Conservation (phyloP, 2,113 vertebrate species). For the Madoqua kirkii region DNA sequence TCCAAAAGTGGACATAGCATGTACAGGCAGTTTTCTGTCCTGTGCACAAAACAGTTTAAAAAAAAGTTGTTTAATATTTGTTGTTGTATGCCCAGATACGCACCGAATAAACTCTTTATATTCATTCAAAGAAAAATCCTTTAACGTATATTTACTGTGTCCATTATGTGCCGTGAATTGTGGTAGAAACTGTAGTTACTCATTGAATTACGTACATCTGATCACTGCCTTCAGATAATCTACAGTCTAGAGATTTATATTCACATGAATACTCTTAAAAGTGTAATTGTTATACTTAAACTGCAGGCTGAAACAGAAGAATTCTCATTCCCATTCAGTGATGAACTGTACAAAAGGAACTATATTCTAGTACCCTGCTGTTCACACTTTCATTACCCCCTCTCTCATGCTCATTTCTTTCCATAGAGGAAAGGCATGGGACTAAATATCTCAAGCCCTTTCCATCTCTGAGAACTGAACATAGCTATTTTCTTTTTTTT, state of each 20-base stretch:
- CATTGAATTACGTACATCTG: not conserved
- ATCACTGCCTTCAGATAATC: not conserved
- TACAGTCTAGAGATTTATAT: constrained; percentile 71
- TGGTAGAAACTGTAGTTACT: not conserved
- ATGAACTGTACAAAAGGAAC: not conserved
- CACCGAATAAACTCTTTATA: constrained; percentile 98
- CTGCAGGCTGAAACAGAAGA: not conserved
- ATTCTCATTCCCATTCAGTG: not conserved
- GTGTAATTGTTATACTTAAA: constrained; percentile 29
- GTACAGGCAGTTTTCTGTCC: constrained; percentile 86
- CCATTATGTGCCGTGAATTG: not conserved
- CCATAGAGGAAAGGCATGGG: not conserved
- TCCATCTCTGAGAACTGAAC: not conserved
- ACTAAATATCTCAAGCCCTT: not conserved
- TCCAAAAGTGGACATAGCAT: constrained; percentile 89
- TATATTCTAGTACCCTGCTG: not conserved
- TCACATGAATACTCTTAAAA: constrained; percentile 89
- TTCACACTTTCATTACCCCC: not conserved
- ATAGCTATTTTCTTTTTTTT: not conserved
- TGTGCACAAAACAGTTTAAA: constrained; percentile 75
- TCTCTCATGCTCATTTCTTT: not conserved
- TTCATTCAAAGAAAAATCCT: constrained; percentile 68
- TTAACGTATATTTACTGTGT: not conserved
- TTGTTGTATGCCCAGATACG: constrained; percentile 99
- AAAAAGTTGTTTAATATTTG: constrained; percentile 97